These are phyloP conservation scores for Anagrus nilaparvatae DNA, from an alignment of 1,140 invertebrate genomes.

Conservation along the genomic window DNA sequence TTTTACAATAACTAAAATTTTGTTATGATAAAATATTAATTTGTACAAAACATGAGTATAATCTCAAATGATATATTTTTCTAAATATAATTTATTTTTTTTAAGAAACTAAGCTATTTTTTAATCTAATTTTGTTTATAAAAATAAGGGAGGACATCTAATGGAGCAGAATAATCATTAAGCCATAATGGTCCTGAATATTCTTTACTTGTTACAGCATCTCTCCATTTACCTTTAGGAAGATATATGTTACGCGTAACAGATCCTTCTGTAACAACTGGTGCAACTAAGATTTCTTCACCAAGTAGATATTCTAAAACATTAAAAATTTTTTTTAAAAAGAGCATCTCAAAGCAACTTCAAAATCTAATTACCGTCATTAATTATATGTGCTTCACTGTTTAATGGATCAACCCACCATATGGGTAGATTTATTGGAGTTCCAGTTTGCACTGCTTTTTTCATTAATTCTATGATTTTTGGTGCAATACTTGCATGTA, in stretches of 20 bases:
- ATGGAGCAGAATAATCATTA: conserved; percentile 52
- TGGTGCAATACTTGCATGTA: conserved; percentile 59
- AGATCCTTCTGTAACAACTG: conserved; percentile 59
- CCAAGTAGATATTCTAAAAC: conserved; percentile 73
- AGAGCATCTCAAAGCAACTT: background rate
- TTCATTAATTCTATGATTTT: conserved; percentile 52
- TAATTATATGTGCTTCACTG: conserved; percentile 50
- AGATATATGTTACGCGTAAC: conserved; percentile 63
- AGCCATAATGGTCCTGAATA: conserved; percentile 55
- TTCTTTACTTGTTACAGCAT: conserved; percentile 39
- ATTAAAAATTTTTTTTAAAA: conserved; percentile 6
- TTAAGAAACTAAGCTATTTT: background rate
- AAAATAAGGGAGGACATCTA: conserved; percentile 59
- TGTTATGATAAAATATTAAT: background rate
- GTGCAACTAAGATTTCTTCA: conserved; percentile 75
- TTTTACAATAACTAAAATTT: background rate
- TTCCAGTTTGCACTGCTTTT: conserved; percentile 49
- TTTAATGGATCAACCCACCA: conserved; percentile 81
- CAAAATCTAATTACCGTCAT: conserved; percentile 45
- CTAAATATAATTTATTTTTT: background rate
- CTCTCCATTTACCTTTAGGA: conserved; percentile 60
- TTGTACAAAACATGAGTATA: background rate
- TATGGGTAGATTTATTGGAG: conserved; percentile 76
- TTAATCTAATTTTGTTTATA: conserved; percentile 11
- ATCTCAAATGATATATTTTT: background rate